These are phyloP conservation scores for Leucophora obtusa DNA, from an alignment of 2,888 invertebrate species.

Conservation along the genomic window DNA sequence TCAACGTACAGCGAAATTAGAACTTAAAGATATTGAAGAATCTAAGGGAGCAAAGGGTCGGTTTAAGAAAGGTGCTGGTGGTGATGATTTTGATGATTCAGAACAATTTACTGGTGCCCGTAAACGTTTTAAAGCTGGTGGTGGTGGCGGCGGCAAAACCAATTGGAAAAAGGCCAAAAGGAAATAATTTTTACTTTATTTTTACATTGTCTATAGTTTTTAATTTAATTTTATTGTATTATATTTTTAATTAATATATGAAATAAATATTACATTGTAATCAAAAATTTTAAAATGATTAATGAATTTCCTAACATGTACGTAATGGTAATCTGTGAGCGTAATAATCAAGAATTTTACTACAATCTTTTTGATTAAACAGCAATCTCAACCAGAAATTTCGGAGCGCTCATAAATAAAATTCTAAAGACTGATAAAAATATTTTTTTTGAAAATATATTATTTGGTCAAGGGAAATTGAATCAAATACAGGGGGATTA, in stretches of 20 bases:
- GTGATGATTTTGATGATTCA: constrained; percentile 87
- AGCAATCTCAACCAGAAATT: too few species aligned
- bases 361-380: too few species aligned
- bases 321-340: too few species aligned
- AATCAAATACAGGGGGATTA: too few species aligned
- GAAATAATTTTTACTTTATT: constrained; percentile 67
- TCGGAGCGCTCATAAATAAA: too few species aligned
- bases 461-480: too few species aligned
- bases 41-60: constrained; percentile 70
- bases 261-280: not conserved
- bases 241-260: not conserved
- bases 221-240: constrained; percentile 31
- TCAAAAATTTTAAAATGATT: too few species aligned
- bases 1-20: constrained; percentile 92
- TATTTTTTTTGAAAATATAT: too few species aligned
- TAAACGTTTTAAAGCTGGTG: constrained; percentile 84
- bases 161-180: constrained; percentile 75
- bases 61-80: constrained; percentile 79
- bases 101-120: constrained; percentile 89
- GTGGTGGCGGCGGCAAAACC: constrained; percentile 69
- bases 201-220: not conserved
- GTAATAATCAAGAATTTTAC: too few species aligned
- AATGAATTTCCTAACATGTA: too few species aligned
- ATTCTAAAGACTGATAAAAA: too few species aligned
- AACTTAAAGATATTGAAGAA: constrained; percentile 77